Evolutionary conservation across 2,888 invertebrate species (phyloP), one percentile per base, ranked within the genome.

Genomic region (Luperina testacea): DNA sequence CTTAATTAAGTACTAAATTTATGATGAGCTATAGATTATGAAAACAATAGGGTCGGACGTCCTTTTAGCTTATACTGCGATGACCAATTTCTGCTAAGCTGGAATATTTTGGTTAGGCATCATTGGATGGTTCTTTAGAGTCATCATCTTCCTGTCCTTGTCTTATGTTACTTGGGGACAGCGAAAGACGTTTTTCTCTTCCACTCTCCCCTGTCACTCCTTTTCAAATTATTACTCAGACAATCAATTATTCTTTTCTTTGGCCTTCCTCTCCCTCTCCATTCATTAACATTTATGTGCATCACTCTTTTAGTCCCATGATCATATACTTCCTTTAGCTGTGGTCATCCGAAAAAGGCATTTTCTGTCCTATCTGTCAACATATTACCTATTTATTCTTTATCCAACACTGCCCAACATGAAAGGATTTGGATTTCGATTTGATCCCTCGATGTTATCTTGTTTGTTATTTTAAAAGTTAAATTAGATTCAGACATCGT

Each of bases 401-500:
- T 48, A 65, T 24, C 38, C 63, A 45, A 80, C 64, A 67, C 4
- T 65, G 72, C 51, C 64, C 67, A 38, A 73, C 48, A 67, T 51
- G 48, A 80, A 83, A 73, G 76, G 67, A 77, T 84, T 80, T 48
- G 24, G 6, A 24, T 77, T 65, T 72, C 63, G 67, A 74, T 76
- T 68, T 77, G 77, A 81, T 84, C 69, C 72, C n/a, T 42, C 61
- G 65, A 63, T 75, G 64, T 72, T 84, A 72, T 81, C 67, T 81
- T 77, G 70, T 79, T 86, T 80, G 82, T 80, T 83, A 77, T 84
- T 81, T 81, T 53, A 70, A 79, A 86, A 86, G 84, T 86, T 86
- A 86, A 86, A 86, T 86, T 83, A 86, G 77, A 76, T 86, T 72
- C 71, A 73, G 72, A 78, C 32, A 72, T 75, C 64, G 69, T 71